phyloP scores from a whole-genome alignment of 1,140 invertebrate genomes.

The Magallana ariakensis region DNA sequence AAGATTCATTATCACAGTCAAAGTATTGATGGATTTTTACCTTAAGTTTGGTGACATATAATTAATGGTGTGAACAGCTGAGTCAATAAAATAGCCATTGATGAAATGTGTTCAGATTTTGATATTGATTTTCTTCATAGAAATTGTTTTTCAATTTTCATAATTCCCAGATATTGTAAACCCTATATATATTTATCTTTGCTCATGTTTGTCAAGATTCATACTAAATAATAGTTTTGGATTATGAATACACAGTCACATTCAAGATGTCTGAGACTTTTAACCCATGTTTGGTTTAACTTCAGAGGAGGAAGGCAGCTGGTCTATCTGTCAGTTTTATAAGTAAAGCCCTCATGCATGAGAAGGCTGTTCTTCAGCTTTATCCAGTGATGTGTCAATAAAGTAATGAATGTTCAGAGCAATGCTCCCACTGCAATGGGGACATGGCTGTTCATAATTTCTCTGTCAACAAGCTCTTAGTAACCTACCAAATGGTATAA shows the following conservation, averaged over 20 bases:
- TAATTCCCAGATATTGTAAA: neutral
- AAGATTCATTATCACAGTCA: too few species aligned
- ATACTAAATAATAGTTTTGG: neutral
- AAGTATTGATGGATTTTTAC: too few species aligned
- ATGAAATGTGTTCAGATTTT: slow-evolving; percentile 9
- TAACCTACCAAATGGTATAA: too few species aligned
- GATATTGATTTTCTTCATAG: neutral
- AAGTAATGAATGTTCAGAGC: too few species aligned
- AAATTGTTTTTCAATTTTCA: neutral
- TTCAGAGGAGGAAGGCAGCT: neutral
- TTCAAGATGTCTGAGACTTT: neutral
- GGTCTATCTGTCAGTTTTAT: neutral
- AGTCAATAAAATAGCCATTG: neutral
- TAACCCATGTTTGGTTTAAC: neutral
- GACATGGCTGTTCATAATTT: too few species aligned
- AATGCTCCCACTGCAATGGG: too few species aligned
- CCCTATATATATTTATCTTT: neutral
- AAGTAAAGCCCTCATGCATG: neutral
- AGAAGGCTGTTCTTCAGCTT: neutral
- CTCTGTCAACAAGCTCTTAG: too few species aligned
- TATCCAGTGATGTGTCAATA: too few species aligned
- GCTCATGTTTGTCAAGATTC: neutral
- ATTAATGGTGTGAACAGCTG: slow-evolving; percentile 23
- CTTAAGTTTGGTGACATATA: too few species aligned
- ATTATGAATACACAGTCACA: neutral